Conservation (phyloP, 2,797 vertebrate species). For the Lepilemur septentrionalis region DNA sequence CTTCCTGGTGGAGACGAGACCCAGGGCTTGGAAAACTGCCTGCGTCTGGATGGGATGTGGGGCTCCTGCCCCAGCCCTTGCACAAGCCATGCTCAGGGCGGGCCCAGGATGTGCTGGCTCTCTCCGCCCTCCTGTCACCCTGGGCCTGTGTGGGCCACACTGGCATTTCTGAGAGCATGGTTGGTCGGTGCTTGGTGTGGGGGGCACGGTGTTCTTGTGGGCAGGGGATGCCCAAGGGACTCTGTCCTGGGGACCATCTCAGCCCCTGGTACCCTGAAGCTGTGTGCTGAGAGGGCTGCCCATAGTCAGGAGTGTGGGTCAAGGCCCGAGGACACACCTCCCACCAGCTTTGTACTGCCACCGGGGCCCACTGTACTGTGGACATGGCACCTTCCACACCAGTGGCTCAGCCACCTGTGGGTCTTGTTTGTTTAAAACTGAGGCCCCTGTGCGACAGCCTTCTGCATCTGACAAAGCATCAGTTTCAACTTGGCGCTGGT, state of each 20-base stretch:
- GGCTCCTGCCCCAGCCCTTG: not conserved
- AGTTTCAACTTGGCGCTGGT: not conserved
- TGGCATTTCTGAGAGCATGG: not conserved
- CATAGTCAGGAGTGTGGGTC: too few relatives aligned
- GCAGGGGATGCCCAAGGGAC: not conserved
- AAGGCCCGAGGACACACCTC: not conserved
- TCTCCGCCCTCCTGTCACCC: not conserved
- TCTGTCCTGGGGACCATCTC: not conserved
- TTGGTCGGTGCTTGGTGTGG: not conserved
- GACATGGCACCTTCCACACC: not conserved
- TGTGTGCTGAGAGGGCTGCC: not conserved
- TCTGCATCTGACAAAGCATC: not conserved
- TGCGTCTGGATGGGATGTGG: not conserved
- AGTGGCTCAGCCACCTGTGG: not conserved
- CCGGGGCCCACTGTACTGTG: not conserved
- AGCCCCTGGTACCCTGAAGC: not conserved
- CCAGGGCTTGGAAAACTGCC: not conserved
- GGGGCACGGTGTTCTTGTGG: fast-evolving
- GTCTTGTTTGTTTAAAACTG: not conserved
- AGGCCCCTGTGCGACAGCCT: not conserved
- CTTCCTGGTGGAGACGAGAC: not conserved
- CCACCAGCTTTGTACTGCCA: not conserved
- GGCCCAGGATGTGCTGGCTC: not conserved
- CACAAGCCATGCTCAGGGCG: not conserved
- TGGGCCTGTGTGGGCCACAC: not conserved